These are phyloP conservation scores for Drosophila bipectinata DNA, from an alignment of 1,140 invertebrate genomes.

Conservation along the genomic window DNA sequence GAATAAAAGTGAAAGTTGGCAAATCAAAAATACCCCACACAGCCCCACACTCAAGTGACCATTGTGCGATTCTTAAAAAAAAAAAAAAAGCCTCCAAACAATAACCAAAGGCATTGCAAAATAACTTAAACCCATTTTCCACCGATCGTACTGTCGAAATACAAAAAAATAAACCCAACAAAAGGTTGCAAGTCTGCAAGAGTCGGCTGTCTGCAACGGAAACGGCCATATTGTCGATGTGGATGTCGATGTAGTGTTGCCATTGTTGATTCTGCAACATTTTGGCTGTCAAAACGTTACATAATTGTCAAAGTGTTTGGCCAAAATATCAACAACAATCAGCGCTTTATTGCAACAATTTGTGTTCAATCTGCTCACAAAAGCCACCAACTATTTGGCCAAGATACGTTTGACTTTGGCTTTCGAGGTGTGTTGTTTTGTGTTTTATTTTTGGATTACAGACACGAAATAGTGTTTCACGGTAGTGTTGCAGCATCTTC, in stretches of 20 bases:
- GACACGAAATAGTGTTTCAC: conserved; percentile 47
- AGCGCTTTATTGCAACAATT: conserved; percentile 76
- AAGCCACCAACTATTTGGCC: conserved; percentile 33
- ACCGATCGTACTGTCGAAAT: conserved; percentile 40
- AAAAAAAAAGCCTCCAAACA: conserved; percentile 51
- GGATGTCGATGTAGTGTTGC: conserved; percentile 8
- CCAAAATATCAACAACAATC: conserved; percentile 72
- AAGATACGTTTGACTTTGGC: conserved; percentile 45
- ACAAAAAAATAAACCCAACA: conserved; percentile 24
- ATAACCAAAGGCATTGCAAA: conserved; percentile 49
- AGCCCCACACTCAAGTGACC: conserved; percentile 44
- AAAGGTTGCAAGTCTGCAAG: conserved; percentile 48
- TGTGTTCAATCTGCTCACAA: conserved; percentile 72
- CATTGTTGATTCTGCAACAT: conserved; percentile 76
- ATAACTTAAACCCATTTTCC: conserved; percentile 56
- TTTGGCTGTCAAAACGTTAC: conserved; percentile 68
- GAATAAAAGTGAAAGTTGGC: conserved; percentile 59
- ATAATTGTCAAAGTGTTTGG: conserved; percentile 76
- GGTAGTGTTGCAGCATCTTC: conserved; percentile 44
- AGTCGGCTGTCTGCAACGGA: conserved; percentile 62
- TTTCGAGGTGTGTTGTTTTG: conserved; percentile 32
- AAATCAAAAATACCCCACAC: conserved; percentile 35
- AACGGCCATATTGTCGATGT: conserved; percentile 44
- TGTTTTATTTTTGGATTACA: conserved; percentile 70
- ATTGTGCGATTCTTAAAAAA: conserved; percentile 78